Conservation (phyloP, 2,888 invertebrate genomes). For the Aspidiotus destructor region DNA sequence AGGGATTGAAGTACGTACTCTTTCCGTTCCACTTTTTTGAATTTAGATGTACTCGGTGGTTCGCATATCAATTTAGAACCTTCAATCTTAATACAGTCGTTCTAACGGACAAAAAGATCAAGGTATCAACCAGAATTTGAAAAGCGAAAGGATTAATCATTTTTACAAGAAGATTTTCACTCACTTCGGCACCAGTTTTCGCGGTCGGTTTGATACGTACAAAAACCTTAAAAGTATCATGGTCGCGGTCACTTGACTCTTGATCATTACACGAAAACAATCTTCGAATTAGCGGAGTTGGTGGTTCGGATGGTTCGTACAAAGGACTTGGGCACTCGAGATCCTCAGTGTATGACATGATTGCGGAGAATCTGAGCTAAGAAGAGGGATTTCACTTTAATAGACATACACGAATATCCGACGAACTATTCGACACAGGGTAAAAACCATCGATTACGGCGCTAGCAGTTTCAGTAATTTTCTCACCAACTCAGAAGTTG, state of each 20-base stretch:
- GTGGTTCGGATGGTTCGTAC: too few species aligned
- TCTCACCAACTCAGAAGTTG: too few species aligned
- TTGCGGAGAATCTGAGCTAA: too few species aligned
- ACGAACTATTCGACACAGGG: too few species aligned
- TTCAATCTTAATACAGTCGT: constrained; percentile 31
- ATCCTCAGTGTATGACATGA: too few species aligned
- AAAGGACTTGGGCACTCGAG: too few species aligned
- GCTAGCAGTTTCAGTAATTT: too few species aligned
- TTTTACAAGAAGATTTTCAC: not conserved
- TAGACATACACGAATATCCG: too few species aligned
- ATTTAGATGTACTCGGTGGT: constrained; percentile 21
- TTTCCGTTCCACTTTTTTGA: constrained; percentile 9
- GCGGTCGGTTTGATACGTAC: constrained; percentile 32
- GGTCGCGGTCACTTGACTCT: constrained; percentile 9
- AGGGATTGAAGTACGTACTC: constrained; percentile 11
- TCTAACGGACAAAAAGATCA: constrained; percentile 18
- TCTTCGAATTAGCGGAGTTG: constrained; percentile 7
- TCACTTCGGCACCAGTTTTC: not conserved
- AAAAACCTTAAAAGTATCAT: constrained; percentile 32
- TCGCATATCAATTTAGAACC: constrained; percentile 27
- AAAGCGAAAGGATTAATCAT: not conserved
- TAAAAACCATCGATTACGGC: too few species aligned
- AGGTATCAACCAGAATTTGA: not conserved
- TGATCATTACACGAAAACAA: constrained; percentile 14
- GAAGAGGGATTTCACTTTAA: too few species aligned